Evolutionary conservation across 2,888 invertebrate species (phyloP).

Genomic region (Ferdinandea cuprea): DNA sequence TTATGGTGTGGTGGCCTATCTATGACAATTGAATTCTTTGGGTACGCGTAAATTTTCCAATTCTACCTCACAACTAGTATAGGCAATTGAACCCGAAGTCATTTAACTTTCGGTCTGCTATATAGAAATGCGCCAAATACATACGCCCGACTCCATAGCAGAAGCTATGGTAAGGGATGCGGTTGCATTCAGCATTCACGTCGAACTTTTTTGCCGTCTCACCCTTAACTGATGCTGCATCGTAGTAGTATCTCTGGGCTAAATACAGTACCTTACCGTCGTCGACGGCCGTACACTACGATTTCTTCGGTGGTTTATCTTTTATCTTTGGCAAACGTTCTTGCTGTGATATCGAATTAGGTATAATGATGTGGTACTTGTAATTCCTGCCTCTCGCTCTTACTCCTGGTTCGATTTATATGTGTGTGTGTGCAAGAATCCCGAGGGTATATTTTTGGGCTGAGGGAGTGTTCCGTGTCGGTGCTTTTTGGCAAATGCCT

Average conservation of each 20-base stretch:
- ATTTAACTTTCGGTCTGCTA: constrained; percentile 66
- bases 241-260: constrained; percentile 8
- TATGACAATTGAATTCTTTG: constrained; percentile 70
- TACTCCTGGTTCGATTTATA: background rate
- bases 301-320: constrained; percentile 69
- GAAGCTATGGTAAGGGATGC: constrained; percentile 16
- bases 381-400: constrained; percentile 52
- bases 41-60: constrained; percentile 70
- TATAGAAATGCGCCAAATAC: constrained; percentile 48
- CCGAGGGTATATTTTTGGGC: constrained; percentile 31
- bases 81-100: constrained; percentile 74
- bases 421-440: constrained; percentile 9
- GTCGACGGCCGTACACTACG: too few species aligned
- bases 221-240: constrained; percentile 18
- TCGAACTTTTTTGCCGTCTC: constrained; percentile 55
- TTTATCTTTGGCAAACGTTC: constrained; percentile 73
- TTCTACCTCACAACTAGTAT: constrained; percentile 68
- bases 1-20: constrained; percentile 16
- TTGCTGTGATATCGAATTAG: constrained; percentile 73
- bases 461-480: constrained; percentile 60
- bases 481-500: constrained; percentile 70
- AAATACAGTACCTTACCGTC: constrained; percentile 15
- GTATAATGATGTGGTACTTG: constrained; percentile 74
- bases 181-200: constrained; percentile 45
- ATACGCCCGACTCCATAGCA: background rate